Percentiles rank a stretch among this genome's conserved stretches.
Evolutionary conservation across 2,797 vertebrate species (phyloP).

Genomic region (Darevskia nairensis): DNA sequence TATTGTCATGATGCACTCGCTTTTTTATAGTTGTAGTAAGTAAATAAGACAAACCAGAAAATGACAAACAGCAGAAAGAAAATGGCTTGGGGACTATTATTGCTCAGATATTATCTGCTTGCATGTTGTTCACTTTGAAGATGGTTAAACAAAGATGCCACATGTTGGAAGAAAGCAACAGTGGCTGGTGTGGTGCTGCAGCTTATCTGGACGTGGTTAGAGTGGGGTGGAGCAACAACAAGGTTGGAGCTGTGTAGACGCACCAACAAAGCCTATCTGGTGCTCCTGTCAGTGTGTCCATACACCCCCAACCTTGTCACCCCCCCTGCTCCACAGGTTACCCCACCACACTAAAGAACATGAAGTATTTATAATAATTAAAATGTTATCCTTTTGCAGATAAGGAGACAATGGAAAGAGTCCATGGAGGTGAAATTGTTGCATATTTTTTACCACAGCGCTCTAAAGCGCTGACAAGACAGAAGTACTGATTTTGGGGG

Average conservation of each 20-base stretch:
- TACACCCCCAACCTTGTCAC: fast-evolving
- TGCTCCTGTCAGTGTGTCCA: too few species aligned
- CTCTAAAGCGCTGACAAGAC: not conserved
- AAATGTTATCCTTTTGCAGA: not conserved
- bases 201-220: too few species aligned
- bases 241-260: too few species aligned
- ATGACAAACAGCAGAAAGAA: constrained; percentile 16
- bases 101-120: constrained; percentile 5
- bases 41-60: constrained; percentile 53
- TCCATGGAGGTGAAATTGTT: not conserved
- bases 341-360: too few species aligned
- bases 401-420: not conserved
- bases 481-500: too few species aligned
- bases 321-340: not conserved
- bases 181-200: too few species aligned
- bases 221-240: too few species aligned
- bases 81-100: constrained; percentile 58
- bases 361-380: not conserved
- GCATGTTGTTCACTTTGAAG: constrained; percentile 15
- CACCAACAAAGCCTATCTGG: too few species aligned
- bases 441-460: not conserved
- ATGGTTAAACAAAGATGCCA: not conserved
- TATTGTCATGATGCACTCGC: constrained; percentile 57
- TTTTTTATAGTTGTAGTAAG: constrained; percentile 49
- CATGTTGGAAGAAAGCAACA: not conserved